Evolutionary conservation across 2,113 vertebrate genomes (phyloP).

Genomic region (Tonatia bakeri): DNA sequence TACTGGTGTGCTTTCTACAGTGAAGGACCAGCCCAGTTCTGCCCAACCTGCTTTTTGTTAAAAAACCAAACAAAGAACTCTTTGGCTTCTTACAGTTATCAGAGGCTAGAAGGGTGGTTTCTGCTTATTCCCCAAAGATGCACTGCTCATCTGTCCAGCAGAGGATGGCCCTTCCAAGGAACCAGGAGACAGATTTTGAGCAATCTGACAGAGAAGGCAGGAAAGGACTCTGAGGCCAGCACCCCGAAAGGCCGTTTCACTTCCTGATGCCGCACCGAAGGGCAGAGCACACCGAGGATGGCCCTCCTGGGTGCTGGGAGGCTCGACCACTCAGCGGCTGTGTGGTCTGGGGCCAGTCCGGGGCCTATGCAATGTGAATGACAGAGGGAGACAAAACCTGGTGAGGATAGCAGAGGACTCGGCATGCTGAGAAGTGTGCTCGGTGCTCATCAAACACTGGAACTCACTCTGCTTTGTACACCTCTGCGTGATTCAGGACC

Average conservation of each 20-base stretch:
- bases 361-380: no score
- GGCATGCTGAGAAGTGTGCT: accelerated
- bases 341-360: no score
- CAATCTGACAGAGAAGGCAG: neutral
- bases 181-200: neutral
- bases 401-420: neutral
- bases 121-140: neutral
- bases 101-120: neutral
- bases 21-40: neutral
- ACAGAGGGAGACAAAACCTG: neutral
- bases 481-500: neutral
- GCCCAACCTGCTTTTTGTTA: neutral
- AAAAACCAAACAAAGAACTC: neutral
- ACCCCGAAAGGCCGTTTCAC: neutral
- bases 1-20: neutral
- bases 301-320: accelerated
- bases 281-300: accelerated
- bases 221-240: neutral
- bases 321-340: neutral
- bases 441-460: neutral
- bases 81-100: neutral
- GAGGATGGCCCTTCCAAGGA: neutral
- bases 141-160: neutral
- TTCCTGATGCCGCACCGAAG: accelerated
- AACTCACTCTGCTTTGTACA: neutral